Conservation (phyloP, 2,888 invertebrate species). For the Pyrrhia umbra region DNA sequence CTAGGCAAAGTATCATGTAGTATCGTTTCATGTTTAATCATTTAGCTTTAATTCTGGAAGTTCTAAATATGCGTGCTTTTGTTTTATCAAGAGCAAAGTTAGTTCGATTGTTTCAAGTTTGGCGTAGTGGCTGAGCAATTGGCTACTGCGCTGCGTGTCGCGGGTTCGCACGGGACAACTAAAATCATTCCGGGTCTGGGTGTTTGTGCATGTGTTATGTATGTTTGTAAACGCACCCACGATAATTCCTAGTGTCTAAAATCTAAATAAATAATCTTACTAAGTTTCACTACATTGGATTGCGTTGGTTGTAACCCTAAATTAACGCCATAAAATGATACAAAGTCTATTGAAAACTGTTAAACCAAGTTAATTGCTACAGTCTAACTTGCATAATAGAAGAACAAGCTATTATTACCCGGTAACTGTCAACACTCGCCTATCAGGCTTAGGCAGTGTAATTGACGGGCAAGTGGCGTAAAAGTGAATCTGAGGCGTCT, state of each 20-base stretch:
- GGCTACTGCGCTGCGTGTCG: too few species aligned
- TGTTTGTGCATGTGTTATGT: too few species aligned
- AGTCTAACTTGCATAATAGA: slow-evolving; percentile 1
- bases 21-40: not conserved
- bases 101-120: too few species aligned
- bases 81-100: too few species aligned
- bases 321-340: not conserved
- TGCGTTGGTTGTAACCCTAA: not conserved
- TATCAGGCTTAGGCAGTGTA: slow-evolving; percentile 69
- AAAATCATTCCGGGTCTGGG: too few species aligned
- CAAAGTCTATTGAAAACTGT: slow-evolving; percentile 1
- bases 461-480: slow-evolving; percentile 78
- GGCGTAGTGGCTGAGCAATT: too few species aligned
- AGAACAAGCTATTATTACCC: slow-evolving; percentile 48
- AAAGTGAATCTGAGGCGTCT: slow-evolving; percentile 76
- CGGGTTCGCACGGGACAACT: too few species aligned
- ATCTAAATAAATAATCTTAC: not conserved
- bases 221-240: too few species aligned
- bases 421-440: slow-evolving; percentile 62
- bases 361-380: not conserved
- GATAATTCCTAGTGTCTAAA: too few species aligned
- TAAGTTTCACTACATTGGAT: not conserved
- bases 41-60: not conserved
- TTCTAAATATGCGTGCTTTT: not conserved
- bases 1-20: not conserved